These are phyloP conservation scores for Ophion slaviceki DNA, from an alignment of 2,888 invertebrate genomes.

Conservation along the genomic window DNA sequence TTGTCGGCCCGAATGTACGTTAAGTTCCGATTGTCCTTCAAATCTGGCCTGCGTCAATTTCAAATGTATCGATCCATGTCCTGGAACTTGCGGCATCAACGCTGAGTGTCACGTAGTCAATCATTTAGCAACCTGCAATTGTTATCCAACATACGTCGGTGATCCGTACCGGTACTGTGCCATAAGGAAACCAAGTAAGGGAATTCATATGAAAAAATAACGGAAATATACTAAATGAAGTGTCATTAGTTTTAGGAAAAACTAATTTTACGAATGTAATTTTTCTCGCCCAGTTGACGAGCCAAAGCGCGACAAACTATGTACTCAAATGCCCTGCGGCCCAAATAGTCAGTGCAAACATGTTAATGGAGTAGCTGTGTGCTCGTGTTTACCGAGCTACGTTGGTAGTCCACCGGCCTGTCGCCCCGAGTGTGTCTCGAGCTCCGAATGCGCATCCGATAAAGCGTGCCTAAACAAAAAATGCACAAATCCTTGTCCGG, in stretches of 20 bases:
- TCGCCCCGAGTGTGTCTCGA: slow-evolving; percentile 83
- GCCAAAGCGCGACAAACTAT: slow-evolving; percentile 75
- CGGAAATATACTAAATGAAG: too few species aligned
- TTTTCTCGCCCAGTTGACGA: slow-evolving; percentile 78
- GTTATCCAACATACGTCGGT: slow-evolving; percentile 87
- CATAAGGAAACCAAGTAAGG: slow-evolving; percentile 14
- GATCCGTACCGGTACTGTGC: slow-evolving; percentile 86
- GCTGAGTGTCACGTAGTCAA: slow-evolving; percentile 88
- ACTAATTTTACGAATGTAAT: slow-evolving; percentile 59
- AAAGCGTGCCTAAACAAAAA: slow-evolving; percentile 84
- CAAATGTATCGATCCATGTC: slow-evolving; percentile 89
- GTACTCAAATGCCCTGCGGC: slow-evolving; percentile 83
- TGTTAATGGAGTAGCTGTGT: slow-evolving; percentile 89
- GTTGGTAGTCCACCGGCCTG: slow-evolving; percentile 89
- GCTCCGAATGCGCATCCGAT: slow-evolving; percentile 85
- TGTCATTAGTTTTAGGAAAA: not conserved
- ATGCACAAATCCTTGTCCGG: slow-evolving; percentile 83
- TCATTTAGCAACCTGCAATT: slow-evolving; percentile 88
- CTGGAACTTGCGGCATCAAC: slow-evolving; percentile 90
- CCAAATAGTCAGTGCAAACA: slow-evolving; percentile 82
- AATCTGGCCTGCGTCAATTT: slow-evolving; percentile 88
- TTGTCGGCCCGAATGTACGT: slow-evolving; percentile 89
- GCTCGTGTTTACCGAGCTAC: slow-evolving; percentile 89
- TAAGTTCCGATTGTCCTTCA: slow-evolving; percentile 88
- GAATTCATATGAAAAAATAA: too few species aligned